Conservation (phyloP, 1,140 invertebrate genomes). For the Pogonomyrmex californicus region DNA sequence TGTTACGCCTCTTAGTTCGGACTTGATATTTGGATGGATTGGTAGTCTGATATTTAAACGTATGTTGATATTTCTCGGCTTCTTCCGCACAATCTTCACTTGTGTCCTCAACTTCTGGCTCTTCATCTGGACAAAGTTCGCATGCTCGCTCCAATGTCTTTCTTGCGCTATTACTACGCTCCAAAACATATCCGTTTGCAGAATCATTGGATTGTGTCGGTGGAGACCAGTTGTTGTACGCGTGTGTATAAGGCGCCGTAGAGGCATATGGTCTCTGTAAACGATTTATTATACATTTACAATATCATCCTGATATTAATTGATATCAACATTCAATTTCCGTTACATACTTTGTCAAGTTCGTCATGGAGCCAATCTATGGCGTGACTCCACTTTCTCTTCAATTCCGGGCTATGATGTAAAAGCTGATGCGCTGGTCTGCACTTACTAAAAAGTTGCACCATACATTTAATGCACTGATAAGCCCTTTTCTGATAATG, state of each 20-base stretch:
- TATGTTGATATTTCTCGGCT: conserved; percentile 66
- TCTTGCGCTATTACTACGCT: conserved; percentile 96
- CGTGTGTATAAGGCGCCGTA: conserved; percentile 90
- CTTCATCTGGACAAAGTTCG: conserved; percentile 94
- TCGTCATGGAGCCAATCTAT: conserved; percentile 98
- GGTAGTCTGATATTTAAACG: conserved; percentile 19
- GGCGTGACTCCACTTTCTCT: conserved; percentile 95
- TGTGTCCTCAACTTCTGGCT: conserved; percentile 85
- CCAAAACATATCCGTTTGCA: conserved; percentile 97
- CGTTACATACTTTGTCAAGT: conserved; percentile 91
- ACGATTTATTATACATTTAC: conserved; percentile 36
- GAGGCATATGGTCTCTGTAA: conserved; percentile 87
- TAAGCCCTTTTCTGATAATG: conserved; percentile 99
- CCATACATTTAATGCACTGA: conserved; percentile 98
- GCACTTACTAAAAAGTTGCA: conserved; percentile 95
- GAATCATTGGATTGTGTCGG: conserved; percentile 98
- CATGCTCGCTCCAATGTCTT: conserved; percentile 95
- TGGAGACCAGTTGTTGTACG: conserved; percentile 97
- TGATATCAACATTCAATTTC: background rate
- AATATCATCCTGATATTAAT: background rate
- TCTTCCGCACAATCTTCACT: conserved; percentile 80
- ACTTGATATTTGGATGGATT: conserved; percentile 13
- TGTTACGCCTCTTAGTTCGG: conserved; percentile 37
- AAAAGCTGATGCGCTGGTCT: conserved; percentile 92
- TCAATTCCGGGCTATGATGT: conserved; percentile 92